phyloP scores from a whole-genome alignment of 2,888 invertebrate species.

The Euzophera pinguis region DNA sequence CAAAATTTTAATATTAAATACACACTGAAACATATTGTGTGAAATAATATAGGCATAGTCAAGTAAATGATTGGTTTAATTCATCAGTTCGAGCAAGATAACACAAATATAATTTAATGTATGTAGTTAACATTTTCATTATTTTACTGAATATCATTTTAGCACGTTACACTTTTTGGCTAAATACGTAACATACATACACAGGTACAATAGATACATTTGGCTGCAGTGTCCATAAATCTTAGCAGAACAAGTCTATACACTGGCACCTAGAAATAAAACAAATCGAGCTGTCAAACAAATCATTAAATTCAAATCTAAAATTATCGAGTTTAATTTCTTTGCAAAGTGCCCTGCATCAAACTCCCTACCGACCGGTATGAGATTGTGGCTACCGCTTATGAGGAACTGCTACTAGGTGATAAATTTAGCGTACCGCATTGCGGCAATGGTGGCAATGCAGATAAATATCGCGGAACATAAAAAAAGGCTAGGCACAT shows the following conservation, averaged over 20 bases:
- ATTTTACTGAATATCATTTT: conserved; percentile 1
- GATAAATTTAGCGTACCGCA: too few species aligned
- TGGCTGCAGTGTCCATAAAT: conserved; percentile 3
- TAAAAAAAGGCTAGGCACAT: too few species aligned
- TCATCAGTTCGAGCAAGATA: conserved; percentile 6
- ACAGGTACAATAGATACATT: not conserved
- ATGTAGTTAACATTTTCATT: not conserved
- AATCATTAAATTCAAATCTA: not conserved
- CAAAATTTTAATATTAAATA: not conserved
- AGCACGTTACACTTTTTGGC: not conserved
- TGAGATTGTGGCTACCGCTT: too few species aligned
- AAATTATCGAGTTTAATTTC: not conserved
- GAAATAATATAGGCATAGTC: conserved; percentile 7
- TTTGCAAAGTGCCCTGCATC: too few species aligned
- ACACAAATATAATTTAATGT: not conserved
- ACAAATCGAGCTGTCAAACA: not conserved
- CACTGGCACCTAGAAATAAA: conserved; percentile 1
- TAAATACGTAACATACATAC: conserved; percentile 1
- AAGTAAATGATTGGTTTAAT: conserved; percentile 15
- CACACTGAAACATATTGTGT: not conserved
- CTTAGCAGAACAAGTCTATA: not conserved
- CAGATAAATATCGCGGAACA: too few species aligned
- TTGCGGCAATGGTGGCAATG: too few species aligned
- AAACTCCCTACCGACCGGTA: too few species aligned
- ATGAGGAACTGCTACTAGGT: too few species aligned